Evolutionary conservation across 2,113 vertebrate species (phyloP).

Genomic region (Ictalurus furcatus): DNA sequence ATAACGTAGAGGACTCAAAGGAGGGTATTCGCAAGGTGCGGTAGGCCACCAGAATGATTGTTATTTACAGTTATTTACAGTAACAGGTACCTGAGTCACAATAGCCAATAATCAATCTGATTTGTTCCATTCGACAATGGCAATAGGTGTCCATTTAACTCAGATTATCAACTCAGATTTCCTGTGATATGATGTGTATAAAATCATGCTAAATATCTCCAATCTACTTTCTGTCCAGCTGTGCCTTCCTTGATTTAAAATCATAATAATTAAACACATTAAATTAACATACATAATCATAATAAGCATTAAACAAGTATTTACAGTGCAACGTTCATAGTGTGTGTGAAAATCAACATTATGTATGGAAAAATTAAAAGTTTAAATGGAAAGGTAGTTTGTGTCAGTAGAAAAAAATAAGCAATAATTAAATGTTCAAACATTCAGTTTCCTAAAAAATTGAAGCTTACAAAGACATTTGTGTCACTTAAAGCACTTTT

Average conservation of each 20-base stretch:
- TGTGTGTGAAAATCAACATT: not conserved
- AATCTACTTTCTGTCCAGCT: not conserved
- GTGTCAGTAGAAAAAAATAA: not conserved
- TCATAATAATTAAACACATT: not conserved
- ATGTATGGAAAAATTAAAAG: not conserved
- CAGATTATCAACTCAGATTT: not conserved
- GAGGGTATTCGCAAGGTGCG: slow-evolving; percentile 94
- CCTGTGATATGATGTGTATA: not conserved
- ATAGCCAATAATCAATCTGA: not conserved
- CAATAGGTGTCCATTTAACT: not conserved
- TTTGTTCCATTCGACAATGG: not conserved
- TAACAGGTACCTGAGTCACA: not conserved
- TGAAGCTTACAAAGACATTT: too few species aligned
- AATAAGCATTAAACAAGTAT: not conserved
- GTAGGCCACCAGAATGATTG: not conserved
- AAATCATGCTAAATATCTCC: not conserved
- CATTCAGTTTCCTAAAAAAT: not conserved
- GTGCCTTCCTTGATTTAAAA: not conserved
- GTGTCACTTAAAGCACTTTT: too few species aligned
- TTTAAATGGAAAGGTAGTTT: not conserved
- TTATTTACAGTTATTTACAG: not conserved
- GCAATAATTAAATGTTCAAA: not conserved
- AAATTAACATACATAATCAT: not conserved
- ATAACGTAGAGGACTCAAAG: slow-evolving; percentile 91
- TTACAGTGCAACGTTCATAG: not conserved